Evolutionary conservation across 2,888 invertebrate species (phyloP), one percentile per base, ranked within the genome.

Genomic region (Ichneumoninae sp.): DNA sequence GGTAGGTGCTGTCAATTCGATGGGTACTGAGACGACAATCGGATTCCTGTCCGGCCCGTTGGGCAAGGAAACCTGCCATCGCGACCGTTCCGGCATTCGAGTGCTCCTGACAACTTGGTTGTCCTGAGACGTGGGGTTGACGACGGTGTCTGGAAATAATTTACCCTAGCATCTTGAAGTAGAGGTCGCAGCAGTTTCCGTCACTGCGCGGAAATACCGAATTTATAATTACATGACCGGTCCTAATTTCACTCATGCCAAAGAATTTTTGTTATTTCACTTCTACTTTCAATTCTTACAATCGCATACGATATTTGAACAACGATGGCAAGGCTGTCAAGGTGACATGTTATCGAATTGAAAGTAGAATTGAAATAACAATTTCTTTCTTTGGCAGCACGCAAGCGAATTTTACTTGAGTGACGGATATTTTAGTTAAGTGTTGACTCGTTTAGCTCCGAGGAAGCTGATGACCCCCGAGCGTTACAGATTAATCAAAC

Each of bases 121-220:
- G 36, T 65, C 33, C 3, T 26, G 65, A 36, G 50, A 65, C 65
- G 65, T 60, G 57, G 44, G 44, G 22, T 65, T 65, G 74, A 65
- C 50, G 65, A 75, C 47, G 74, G 74, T 75, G 33, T 16, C 63
- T 16, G 22, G 50, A 75, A 75, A 75, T 75, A 47, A 65, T 75
- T 65, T 60, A 75, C 10, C 33, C n/a, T 50, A 16, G 50, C 30
- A 65, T 50, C 50, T 22, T 30, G 16, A 19, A 36, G 50, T 50
- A 7, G 50, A 47, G 74, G 47, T 22, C 63, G 33, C 40, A 47
- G 47, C 54, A 60, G 44, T 65, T 36, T 47, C 47, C 50, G 4
- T 33, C 16, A 40, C 65, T 50, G 47, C 65, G 22, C 50, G 33
- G 33, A 2, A 8, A 30, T 50, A 63, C 36, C 65, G 33, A 13